Evolutionary conservation across 1,140 invertebrate genomes (phyloP).

Genomic region (Drosophila quadrilineata): DNA sequence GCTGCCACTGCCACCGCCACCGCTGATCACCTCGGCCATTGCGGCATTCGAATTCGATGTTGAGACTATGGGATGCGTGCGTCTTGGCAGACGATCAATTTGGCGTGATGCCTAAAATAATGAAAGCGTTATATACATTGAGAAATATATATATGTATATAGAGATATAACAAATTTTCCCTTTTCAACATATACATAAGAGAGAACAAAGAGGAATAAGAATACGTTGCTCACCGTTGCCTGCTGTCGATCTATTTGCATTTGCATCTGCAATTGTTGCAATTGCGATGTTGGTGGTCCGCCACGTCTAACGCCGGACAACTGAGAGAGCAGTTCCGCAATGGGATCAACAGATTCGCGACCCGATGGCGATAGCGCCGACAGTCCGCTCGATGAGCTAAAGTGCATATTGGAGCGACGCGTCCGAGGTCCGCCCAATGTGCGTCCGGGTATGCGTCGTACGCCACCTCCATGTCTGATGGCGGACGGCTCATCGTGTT

Average conservation of each 20-base stretch:
- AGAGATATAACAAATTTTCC: slow-evolving; percentile 38
- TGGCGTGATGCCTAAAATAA: slow-evolving; percentile 88
- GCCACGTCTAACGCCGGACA: slow-evolving; percentile 92
- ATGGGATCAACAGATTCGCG: slow-evolving; percentile 96
- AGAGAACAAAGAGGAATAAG: slow-evolving; percentile 23
- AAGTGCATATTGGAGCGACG: slow-evolving; percentile 95
- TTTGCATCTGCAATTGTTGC: slow-evolving; percentile 94
- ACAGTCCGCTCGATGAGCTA: slow-evolving; percentile 90
- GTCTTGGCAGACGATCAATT: slow-evolving; percentile 91
- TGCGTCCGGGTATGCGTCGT: slow-evolving; percentile 91
- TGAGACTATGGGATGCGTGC: slow-evolving; percentile 82
- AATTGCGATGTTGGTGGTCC: slow-evolving; percentile 89
- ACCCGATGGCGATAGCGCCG: slow-evolving; percentile 90
- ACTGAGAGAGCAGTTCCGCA: slow-evolving; percentile 94
- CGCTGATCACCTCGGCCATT: slow-evolving; percentile 79
- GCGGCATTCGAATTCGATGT: slow-evolving; percentile 81
- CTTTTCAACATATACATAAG: not conserved
- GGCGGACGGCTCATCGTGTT: slow-evolving; percentile 91
- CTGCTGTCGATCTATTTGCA: slow-evolving; percentile 93
- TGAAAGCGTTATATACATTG: slow-evolving; percentile 53
- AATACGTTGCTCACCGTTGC: slow-evolving; percentile 84
- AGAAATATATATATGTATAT: no score
- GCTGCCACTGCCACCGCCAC: slow-evolving; percentile 42
- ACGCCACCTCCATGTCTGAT: slow-evolving; percentile 90
- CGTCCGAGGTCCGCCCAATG: slow-evolving; percentile 88